Evolutionary conservation across 2,888 invertebrate genomes (phyloP).

Genomic region (Stictocephala bisonia): DNA sequence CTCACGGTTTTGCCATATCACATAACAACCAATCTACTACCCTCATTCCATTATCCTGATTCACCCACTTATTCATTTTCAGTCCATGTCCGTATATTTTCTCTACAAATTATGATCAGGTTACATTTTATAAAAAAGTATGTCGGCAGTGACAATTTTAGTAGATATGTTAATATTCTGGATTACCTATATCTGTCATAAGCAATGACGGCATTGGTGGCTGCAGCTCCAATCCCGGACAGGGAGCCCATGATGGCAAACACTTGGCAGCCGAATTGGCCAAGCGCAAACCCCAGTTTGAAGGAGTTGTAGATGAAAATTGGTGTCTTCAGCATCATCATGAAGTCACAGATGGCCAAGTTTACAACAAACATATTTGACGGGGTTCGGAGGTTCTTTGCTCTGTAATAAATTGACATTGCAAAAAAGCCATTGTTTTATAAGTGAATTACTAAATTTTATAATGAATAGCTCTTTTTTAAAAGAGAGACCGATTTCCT

Average conservation of each 20-base stretch:
- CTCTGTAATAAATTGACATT: slow-evolving; percentile 65
- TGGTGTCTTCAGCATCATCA: slow-evolving; percentile 89
- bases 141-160: too few relatives aligned
- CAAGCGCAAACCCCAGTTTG: slow-evolving; percentile 79
- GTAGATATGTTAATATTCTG: not conserved
- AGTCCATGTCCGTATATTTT: too few relatives aligned
- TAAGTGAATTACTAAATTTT: not conserved
- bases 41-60: too few relatives aligned
- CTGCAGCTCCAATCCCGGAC: slow-evolving; percentile 81
- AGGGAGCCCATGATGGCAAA: slow-evolving; percentile 81
- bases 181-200: slow-evolving; percentile 78
- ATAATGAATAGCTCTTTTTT: too few relatives aligned
- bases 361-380: slow-evolving; percentile 88
- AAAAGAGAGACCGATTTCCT: too few relatives aligned
- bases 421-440: not conserved
- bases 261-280: slow-evolving; percentile 80
- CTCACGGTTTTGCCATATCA: too few relatives aligned
- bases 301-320: slow-evolving; percentile 89
- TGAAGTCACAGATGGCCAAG: slow-evolving; percentile 83
- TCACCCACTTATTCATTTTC: too few relatives aligned
- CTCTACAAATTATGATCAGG: too few relatives aligned
- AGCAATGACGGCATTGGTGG: slow-evolving; percentile 87
- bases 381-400: slow-evolving; percentile 79
- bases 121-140: too few relatives aligned
- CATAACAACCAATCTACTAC: too few relatives aligned